Conservation (phyloP, 2,113 vertebrate species). For the Callipepla squamata region DNA sequence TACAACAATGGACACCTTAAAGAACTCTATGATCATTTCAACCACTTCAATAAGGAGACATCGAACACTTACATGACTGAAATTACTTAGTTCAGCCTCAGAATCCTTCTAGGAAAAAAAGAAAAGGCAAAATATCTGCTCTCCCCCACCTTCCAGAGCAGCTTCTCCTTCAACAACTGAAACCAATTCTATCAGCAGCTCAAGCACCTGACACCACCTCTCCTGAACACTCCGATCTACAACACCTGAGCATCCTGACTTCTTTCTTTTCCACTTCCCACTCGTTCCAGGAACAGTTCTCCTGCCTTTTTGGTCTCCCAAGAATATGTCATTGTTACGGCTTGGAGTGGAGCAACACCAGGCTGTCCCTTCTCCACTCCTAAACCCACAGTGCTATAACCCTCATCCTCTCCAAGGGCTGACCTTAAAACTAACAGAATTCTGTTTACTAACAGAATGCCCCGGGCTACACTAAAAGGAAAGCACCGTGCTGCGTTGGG, state of each 20-base stretch:
- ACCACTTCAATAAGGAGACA: not conserved
- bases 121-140: not conserved
- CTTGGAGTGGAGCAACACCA: fast-evolving
- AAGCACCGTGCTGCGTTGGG: not conserved
- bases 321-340: not conserved
- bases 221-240: not conserved
- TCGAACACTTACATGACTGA: not conserved
- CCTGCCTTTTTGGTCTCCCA: constrained; percentile 7
- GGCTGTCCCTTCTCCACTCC: not conserved
- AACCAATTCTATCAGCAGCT: not conserved
- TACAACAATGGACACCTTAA: not conserved
- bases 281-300: not conserved
- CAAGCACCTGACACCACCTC: not conserved
- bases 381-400: fast-evolving
- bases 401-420: not conserved
- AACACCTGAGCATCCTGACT: not conserved
- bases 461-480: not conserved
- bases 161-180: not conserved
- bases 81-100: not conserved
- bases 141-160: not conserved
- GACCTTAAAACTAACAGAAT: not conserved
- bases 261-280: not conserved
- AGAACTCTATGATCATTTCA: not conserved
- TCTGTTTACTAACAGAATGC: not conserved
- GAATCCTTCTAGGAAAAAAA: not conserved